Evolutionary conservation across 2,113 vertebrate genomes (phyloP), one percentile per base, ranked within the genome.

Genomic region (Onychostoma macrolepis): DNA sequence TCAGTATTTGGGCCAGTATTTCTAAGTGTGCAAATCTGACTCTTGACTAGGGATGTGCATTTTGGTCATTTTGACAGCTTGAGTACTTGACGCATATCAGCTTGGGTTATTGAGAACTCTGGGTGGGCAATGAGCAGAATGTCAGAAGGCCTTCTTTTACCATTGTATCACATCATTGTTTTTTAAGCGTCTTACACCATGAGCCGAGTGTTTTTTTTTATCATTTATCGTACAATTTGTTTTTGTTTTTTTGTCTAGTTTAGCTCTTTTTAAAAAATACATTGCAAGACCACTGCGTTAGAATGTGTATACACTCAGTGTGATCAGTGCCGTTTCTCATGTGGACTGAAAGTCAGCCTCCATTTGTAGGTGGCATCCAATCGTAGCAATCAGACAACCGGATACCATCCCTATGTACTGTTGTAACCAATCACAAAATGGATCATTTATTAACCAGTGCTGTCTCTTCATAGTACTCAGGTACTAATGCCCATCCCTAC

Each of bases 401-500:
- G 38, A 5, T 26, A 26, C 12, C 4, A 1, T 24, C 2, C 41
- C 6, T 0, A 38, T 80, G 24, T 41, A 61, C 53, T n/a, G 3
- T 53, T 78, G 9, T 79, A n/a, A 43, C 71, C 36, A 75, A 43
- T 75, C 36, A 43, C 71, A 26, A 75, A 75, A n/a, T 43, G 0
- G 48, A 26, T 43, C 10, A 26, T 45, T 53, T 7, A 45, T 24
- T 21, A 5, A 72, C 10, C 36, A 41, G 12, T 41, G 33, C 33
- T 72, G 33, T 72, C 36, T 38, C 41, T 75, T 75, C n/a, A 2
- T 43, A 48, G 72, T 76, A 26, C 56, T 80, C 56, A 6, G 36
- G 56, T 80, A 80, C 56, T 80, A 36, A 61, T 61, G 78, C 33
- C 78, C 56, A 63, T 80, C 56, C 58, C 80, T 81, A 45, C 38